These are phyloP conservation scores for Anolis carolinensis DNA, from an alignment of 2,113 vertebrate genomes.

Conservation along the genomic window DNA sequence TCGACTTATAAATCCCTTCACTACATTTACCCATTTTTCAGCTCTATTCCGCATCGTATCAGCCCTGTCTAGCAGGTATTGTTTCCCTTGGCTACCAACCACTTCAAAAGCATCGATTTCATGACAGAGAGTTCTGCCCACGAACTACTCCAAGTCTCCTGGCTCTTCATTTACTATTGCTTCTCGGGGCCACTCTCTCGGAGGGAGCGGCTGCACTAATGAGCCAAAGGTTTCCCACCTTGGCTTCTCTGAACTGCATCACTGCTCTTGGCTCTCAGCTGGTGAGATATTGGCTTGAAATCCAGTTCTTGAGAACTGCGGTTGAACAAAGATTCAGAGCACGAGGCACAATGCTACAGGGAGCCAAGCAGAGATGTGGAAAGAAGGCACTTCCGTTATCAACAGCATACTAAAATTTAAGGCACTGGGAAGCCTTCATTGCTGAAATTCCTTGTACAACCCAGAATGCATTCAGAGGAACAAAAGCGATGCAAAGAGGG, in stretches of 20 bases:
- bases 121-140: slow-evolving; percentile 44
- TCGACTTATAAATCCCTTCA: too few species aligned
- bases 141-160: slow-evolving; percentile 46
- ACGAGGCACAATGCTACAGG: slow-evolving; percentile 40
- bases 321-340: slow-evolving; percentile 45
- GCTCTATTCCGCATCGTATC: neutral
- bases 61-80: neutral
- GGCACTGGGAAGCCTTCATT: neutral
- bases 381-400: neutral
- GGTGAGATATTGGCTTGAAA: slow-evolving; percentile 48
- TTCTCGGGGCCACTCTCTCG: slow-evolving; percentile 38
- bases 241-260: slow-evolving; percentile 53
- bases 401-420: slow-evolving; percentile 50
- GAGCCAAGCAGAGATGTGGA: neutral
- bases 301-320: slow-evolving; percentile 49
- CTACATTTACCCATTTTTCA: neutral
- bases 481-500: neutral
- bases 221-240: slow-evolving; percentile 48
- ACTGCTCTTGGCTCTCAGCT: slow-evolving; percentile 55
- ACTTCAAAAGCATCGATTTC: slow-evolving; percentile 69
- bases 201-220: slow-evolving; percentile 61
- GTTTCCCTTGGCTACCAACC: slow-evolving; percentile 57
- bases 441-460: neutral
- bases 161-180: slow-evolving; percentile 53
- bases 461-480: neutral